Conservation (phyloP, 2,113 vertebrate genomes). For the Cinclus cinclus region DNA sequence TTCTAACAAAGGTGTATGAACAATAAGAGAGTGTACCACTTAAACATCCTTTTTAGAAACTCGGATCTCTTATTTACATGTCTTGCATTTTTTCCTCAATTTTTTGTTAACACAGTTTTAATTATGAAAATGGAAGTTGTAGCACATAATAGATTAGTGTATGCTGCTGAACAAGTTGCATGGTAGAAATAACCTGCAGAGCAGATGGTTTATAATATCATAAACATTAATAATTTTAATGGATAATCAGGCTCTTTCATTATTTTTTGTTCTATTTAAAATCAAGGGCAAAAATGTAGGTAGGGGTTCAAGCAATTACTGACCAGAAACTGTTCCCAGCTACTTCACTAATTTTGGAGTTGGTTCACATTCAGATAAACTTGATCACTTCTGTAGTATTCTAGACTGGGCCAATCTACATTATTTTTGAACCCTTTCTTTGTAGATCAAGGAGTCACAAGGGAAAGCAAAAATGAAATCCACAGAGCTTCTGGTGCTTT, state of each 20-base stretch:
- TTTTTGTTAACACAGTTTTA: neutral
- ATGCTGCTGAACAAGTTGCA: neutral
- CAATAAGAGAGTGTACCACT: neutral
- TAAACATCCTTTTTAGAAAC: neutral
- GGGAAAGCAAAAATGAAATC: neutral
- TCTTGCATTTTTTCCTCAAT: neutral
- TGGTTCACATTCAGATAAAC: neutral
- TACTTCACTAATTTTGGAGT: neutral
- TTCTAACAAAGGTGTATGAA: neutral
- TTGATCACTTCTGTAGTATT: neutral
- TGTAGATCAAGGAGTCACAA: neutral
- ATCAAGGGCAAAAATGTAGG: neutral
- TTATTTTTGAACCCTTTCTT: neutral
- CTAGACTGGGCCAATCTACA: neutral
- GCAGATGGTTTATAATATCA: neutral
- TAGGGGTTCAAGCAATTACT: neutral
- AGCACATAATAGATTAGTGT: neutral
- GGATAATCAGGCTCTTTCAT: neutral
- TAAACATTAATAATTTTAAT: neutral
- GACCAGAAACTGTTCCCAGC: neutral
- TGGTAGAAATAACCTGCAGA: neutral
- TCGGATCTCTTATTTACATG: neutral
- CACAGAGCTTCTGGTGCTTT: neutral
- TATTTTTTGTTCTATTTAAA: neutral
- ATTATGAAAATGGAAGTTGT: neutral